Evolutionary conservation across 2,888 invertebrate species (phyloP).

Genomic region (Lasioglossum lativentre): DNA sequence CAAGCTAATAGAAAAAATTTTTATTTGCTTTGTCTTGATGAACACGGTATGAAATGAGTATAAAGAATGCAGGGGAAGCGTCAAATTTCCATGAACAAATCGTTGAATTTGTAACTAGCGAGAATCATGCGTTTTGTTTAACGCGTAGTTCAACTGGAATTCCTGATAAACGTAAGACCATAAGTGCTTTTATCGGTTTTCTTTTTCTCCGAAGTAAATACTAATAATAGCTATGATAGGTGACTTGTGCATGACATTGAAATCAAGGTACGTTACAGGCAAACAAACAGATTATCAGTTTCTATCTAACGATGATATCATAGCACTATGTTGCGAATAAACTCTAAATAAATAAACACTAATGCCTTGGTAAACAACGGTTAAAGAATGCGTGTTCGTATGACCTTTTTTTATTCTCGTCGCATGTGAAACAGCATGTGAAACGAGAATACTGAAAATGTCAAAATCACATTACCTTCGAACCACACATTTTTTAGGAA

Average conservation of each 20-base stretch:
- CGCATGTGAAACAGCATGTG: not conserved
- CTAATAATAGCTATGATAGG: constrained; percentile 8
- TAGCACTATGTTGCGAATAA: not conserved
- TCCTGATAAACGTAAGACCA: not conserved
- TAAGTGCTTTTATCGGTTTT: constrained; percentile 7
- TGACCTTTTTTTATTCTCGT: not conserved
- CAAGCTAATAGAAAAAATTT: not conserved
- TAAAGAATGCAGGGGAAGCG: not conserved
- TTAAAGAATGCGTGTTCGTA: not conserved
- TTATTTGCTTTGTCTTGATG: not conserved
- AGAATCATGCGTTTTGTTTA: not conserved
- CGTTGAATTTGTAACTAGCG: not conserved
- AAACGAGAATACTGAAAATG: not conserved
- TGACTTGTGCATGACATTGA: not conserved
- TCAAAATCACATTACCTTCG: not conserved
- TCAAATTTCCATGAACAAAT: not conserved
- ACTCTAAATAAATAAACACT: not conserved
- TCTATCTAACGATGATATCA: not conserved
- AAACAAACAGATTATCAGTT: not conserved
- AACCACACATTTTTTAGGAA: not conserved
- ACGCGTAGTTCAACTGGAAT: not conserved
- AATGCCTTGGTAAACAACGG: not conserved
- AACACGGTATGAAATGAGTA: not conserved
- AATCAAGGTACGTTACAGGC: not conserved
- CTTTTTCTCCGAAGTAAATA: not conserved